Evolutionary conservation across 37 sponge, comb jelly and placozoan species (phyloP), one percentile per base, ranked within the genome.

Genomic region (Crambe crambe): DNA sequence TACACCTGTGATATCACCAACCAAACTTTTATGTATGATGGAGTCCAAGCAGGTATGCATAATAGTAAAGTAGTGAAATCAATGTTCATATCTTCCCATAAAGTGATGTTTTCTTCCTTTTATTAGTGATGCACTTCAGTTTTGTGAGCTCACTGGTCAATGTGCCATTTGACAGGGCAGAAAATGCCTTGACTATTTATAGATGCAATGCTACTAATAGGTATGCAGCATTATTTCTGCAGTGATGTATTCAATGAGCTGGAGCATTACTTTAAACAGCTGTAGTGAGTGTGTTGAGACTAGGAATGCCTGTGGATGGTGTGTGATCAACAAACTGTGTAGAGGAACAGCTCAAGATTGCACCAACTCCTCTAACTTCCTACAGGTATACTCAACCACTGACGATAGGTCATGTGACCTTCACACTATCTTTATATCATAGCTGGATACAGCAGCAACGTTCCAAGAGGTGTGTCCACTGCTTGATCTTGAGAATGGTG

Each of bases 281-380:
- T 87, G 87, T 70, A 74, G 76, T 41, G 72, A 67, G 22, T 87
- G 87, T 81, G 51, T 87, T 6, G 36, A 70, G 30, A 87, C 68
- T 41, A 72, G 66, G 38, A 70, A 51, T 74, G 70, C 59, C 17
- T 87, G 87, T 80, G 87, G 81, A 26, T 87, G 87, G 87, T 87
- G 87, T 80, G 56, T 68, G 34, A 47, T 41, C 47, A 81, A 80
- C 21, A 73, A 73, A 70, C 25, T 68, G 23, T 83, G 85, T 62
- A 89, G 70, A 77, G 89, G 68, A 44, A 40, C 58, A 36, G 22
- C 75, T 51, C 36, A 42, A 57, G 32, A 56, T n/a, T 80, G 82
- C 57, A 39, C 26, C 3, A 9, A 70, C 42, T 22, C n/a, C 23
- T 40, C 70, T 25, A 42, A 22, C 42, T 70, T 70, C 42, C 70